Conservation (phyloP, 2,888 invertebrate genomes). For the Odontocerum albicorne region DNA sequence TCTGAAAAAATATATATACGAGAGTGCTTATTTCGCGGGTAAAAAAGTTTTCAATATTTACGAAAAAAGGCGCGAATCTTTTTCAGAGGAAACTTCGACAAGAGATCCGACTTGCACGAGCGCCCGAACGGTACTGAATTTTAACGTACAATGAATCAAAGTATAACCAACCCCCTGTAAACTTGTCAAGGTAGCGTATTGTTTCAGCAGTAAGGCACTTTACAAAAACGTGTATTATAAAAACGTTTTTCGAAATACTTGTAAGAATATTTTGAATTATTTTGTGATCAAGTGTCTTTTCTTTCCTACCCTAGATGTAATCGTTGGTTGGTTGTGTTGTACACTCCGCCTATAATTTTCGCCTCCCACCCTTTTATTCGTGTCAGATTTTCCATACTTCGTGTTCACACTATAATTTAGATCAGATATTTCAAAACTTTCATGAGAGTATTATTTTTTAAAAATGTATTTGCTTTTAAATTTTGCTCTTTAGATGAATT, state of each 20-base stretch:
- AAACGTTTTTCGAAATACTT: background rate
- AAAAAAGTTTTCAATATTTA: constrained; percentile 4
- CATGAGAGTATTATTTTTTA: background rate
- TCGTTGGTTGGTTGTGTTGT: constrained; percentile 3
- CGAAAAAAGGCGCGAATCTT: constrained; percentile 7
- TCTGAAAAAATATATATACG: no score
- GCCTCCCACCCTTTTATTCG: background rate
- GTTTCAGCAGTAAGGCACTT: background rate
- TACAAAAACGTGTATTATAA: background rate
- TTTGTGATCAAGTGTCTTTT: no score
- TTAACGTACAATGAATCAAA: constrained; percentile 15
- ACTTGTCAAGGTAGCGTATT: background rate
- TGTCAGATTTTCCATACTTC: constrained; percentile 18
- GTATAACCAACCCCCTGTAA: background rate
- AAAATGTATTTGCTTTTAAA: no score
- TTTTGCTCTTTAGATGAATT: no score
- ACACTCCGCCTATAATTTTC: constrained; percentile 15
- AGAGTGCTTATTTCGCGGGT: background rate
- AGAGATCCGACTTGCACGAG: constrained; percentile 11
- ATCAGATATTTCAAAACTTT: background rate
- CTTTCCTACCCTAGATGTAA: background rate
- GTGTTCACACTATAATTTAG: constrained; percentile 12
- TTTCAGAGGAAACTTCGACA: background rate
- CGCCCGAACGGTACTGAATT: constrained; percentile 10
- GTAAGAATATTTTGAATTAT: no score